Evolutionary conservation across 2,113 vertebrate species (phyloP), one percentile per base, ranked within the genome.

Genomic region (Zeus faber): DNA sequence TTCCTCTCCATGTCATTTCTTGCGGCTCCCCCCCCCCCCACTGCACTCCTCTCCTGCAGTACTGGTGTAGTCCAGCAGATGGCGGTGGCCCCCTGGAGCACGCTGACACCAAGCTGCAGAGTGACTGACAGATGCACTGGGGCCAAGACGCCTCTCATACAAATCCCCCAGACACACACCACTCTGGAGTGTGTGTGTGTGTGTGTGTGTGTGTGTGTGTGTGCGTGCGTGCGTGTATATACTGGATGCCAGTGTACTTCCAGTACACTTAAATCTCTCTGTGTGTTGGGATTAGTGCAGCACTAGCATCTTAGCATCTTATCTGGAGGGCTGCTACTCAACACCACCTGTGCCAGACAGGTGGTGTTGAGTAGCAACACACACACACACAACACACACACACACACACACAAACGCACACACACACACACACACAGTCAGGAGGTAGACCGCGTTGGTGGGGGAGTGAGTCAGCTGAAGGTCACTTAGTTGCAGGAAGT

Each of bases 1-100:
- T n/a, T n/a, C n/a, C n/a, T n/a, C n/a, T n/a, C n/a, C n/a, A n/a
- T n/a, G n/a, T n/a, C n/a, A n/a, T n/a, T n/a, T n/a, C n/a, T n/a
- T n/a, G n/a, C n/a, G n/a, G n/a, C n/a, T n/a, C n/a, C n/a, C n/a
- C n/a, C n/a, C n/a, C n/a, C n/a, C n/a, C n/a, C n/a, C 22, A 3
- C 1, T 8, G 24, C n/a, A n/a, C 27, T 58, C 3, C 2, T 26
- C 11, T 49, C 48, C 4, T 80, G 86, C 60, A 84, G 76, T 85
- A 66, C 81, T 50, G 16, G 13, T 39, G 13, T 4, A 13, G 26
- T 52, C 80, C 86, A 80, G 81, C 77, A 88, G 86, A 88, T 88
- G 86, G 86, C 14, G 77, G 60, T 88, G 84, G 74, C 76, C 77
- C 77, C 82, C 62, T 84, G 72, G 72, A 74, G 67, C 86, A 88